These are phyloP conservation scores for Sceliomorpha sp. DNA, from an alignment of 2,888 invertebrate species.

Conservation along the genomic window DNA sequence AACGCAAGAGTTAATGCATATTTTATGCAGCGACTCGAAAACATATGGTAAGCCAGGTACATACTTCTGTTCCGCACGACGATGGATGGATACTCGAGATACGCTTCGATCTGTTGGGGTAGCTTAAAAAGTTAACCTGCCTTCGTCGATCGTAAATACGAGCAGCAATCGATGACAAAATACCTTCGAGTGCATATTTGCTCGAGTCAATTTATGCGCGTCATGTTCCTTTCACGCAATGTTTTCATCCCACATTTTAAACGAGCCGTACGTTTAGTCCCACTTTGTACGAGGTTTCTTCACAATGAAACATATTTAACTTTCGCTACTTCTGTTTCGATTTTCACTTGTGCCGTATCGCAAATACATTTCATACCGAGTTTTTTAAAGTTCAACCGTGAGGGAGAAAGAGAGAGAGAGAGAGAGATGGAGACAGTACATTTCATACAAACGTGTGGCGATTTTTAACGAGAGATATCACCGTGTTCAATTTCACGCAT, in stretches of 20 bases:
- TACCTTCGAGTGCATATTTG: constrained; percentile 26
- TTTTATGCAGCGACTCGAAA: constrained; percentile 63
- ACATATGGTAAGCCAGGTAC: constrained; percentile 42
- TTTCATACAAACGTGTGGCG: neutral
- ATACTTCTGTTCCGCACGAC: constrained; percentile 1
- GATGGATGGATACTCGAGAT: constrained; percentile 2
- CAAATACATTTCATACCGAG: neutral
- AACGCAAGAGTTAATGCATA: constrained; percentile 67
- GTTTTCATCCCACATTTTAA: too few relatives aligned
- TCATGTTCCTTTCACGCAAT: too few relatives aligned
- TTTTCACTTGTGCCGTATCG: neutral
- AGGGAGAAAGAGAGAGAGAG: neutral
- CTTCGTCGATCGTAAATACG: constrained; percentile 40
- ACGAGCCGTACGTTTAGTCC: too few relatives aligned
- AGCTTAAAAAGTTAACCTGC: constrained; percentile 63
- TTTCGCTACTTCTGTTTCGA: neutral
- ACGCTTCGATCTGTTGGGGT: constrained; percentile 28
- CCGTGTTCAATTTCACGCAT: neutral
- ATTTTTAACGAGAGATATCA: neutral
- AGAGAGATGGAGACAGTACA: too few relatives aligned
- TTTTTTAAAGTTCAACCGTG: neutral
- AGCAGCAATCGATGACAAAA: constrained; percentile 47
- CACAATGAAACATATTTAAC: neutral
- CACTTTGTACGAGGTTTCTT: too few relatives aligned
- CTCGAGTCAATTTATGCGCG: too few relatives aligned